Conservation (phyloP, 2,797 vertebrate species). For the Numenius phaeopus region DNA sequence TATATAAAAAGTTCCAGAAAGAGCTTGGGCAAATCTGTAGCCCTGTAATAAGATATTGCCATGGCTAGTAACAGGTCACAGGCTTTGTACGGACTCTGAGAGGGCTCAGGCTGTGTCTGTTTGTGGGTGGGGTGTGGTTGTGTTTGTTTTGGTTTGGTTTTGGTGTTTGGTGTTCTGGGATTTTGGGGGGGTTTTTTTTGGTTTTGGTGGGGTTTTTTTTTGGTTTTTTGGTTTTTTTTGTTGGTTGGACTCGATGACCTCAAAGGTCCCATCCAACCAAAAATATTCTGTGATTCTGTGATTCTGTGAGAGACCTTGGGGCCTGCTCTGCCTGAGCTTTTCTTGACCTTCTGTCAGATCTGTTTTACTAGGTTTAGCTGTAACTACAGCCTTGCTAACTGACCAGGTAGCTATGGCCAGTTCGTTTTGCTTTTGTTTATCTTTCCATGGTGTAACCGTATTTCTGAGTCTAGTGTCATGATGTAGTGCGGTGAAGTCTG, state of each 20-base stretch:
- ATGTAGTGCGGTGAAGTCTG: neutral
- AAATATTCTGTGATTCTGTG: no score
- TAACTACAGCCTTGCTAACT: neutral
- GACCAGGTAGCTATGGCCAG: neutral
- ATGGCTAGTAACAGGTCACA: neutral
- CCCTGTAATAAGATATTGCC: neutral
- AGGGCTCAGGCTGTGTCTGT: no score
- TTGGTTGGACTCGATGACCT: no score
- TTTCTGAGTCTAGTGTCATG: neutral
- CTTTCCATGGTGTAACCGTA: neutral
- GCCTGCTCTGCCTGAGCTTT: neutral
- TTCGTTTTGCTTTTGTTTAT: neutral
- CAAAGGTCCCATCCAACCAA: no score
- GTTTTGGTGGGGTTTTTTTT: no score
- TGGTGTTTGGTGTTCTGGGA: no score
- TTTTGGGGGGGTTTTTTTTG: no score
- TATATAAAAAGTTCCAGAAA: neutral
- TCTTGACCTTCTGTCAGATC: neutral
- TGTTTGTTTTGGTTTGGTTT: no score
- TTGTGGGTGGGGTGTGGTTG: no score
- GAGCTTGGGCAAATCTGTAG: neutral
- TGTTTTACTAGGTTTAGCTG: neutral
- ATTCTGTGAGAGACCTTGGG: neutral
- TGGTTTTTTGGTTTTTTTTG: no score
- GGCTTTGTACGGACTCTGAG: neutral